phyloP scores from a whole-genome alignment of 1,140 invertebrate species.

The Belonocnema kinseyi region DNA sequence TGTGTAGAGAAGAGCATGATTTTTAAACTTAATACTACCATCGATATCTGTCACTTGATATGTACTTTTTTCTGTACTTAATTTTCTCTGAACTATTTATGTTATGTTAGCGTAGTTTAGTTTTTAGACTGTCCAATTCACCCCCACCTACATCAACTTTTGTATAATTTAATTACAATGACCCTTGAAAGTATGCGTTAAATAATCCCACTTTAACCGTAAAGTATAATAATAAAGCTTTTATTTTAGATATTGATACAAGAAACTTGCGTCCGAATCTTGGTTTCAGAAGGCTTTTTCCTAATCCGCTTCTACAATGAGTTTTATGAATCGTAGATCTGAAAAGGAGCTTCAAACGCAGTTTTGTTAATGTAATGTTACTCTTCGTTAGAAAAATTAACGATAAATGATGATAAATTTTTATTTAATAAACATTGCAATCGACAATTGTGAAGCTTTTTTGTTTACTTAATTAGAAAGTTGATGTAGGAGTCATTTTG shows the following conservation, averaged over 20 bases:
- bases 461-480: no score
- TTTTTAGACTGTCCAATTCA: neutral
- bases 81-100: neutral
- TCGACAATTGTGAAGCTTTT: no score
- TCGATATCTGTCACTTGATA: neutral
- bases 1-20: constrained; percentile 34
- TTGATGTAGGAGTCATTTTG: no score
- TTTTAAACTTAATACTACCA: constrained; percentile 1
- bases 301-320: neutral
- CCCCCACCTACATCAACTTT: neutral
- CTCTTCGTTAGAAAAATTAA: no score
- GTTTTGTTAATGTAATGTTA: no score
- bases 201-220: constrained; percentile 30
- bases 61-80: neutral
- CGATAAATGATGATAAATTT: no score
- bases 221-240: neutral
- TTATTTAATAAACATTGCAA: no score
- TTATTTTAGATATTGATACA: neutral
- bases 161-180: constrained; percentile 10
- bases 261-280: neutral
- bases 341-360: no score
- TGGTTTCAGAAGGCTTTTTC: neutral
- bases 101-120: neutral
- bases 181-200: constrained; percentile 22
- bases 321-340: no score